A percentile compares a stretch with the other conserved stretches of the same genome.
phyloP scores from a whole-genome alignment of 2,888 invertebrate genomes.

The Tupiocoris notatus region DNA sequence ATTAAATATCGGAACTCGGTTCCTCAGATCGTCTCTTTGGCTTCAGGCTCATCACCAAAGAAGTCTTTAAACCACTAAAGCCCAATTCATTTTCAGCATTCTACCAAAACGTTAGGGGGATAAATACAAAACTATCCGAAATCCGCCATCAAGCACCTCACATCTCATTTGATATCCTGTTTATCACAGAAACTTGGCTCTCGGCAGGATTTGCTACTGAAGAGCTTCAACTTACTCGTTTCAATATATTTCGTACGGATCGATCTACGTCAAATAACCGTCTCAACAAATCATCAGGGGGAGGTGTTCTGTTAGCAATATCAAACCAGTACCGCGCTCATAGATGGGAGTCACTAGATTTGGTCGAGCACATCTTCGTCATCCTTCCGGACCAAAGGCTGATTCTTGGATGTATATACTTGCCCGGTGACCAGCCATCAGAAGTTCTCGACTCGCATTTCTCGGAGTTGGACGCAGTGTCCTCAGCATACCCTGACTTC shows the following conservation, averaged over 20 bases:
- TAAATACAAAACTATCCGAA: constrained; percentile 21
- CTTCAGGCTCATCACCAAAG: too few species aligned
- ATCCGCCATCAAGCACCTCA: too few species aligned
- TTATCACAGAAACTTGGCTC: constrained; percentile 11
- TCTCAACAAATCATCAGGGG: neutral
- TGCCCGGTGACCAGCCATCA: constrained; percentile 1
- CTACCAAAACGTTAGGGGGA: constrained; percentile 13
- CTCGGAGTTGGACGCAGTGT: neutral
- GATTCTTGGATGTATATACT: constrained; percentile 8
- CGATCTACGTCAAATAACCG: constrained; percentile 4
- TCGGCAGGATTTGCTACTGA: neutral
- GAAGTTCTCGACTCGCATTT: neutral
- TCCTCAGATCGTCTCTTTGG: too few species aligned
- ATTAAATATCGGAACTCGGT: too few species aligned
- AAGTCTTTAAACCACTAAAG: constrained; percentile 5
- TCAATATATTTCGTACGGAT: constrained; percentile 2
- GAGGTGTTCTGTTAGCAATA: constrained; percentile 11
- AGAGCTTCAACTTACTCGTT: neutral
- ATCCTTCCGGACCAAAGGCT: too few species aligned
- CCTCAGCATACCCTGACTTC: neutral
- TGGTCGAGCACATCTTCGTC: constrained; percentile 10
- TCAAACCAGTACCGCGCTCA: neutral
- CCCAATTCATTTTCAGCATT: constrained; percentile 7
- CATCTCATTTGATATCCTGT: neutral
- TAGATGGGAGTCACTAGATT: neutral